These are phyloP conservation scores for Sinella curviseta DNA, from an alignment of 1,140 invertebrate species.

Conservation along the genomic window DNA sequence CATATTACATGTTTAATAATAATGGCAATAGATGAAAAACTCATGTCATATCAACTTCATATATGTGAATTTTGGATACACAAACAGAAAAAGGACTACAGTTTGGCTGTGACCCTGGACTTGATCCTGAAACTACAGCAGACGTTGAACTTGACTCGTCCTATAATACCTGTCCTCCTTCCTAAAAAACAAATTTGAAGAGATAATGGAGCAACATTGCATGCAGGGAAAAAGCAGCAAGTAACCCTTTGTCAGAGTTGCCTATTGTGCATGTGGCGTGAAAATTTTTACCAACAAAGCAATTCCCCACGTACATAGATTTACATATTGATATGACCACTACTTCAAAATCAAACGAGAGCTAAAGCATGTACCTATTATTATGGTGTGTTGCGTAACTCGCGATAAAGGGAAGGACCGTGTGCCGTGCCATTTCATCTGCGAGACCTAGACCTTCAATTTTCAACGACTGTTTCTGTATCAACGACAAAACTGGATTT, in stretches of 20 bases:
- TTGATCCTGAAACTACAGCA: neutral
- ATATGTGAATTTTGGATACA: neutral
- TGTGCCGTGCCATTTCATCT: neutral
- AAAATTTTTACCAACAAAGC: neutral
- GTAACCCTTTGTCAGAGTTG: neutral
- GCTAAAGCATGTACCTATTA: neutral
- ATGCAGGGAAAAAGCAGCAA: neutral
- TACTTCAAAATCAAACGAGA: neutral
- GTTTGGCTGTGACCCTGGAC: constrained; percentile 10
- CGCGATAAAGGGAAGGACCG: neutral
- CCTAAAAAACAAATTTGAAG: neutral
- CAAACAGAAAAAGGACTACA: neutral
- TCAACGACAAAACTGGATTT: no score
- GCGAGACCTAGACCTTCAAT: neutral
- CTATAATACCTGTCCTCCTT: neutral
- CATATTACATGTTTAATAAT: neutral
- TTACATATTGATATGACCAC: constrained; percentile 5
- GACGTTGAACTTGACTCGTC: neutral
- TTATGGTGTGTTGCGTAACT: no score
- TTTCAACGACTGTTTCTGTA: no score
- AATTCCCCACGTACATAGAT: no score
- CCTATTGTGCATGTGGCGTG: constrained; percentile 18
- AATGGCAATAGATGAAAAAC: neutral
- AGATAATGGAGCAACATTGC: neutral
- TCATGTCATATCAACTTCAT: neutral